Evolutionary conservation across 2,113 vertebrate species (phyloP).

Genomic region (Recurvirostra avosetta): DNA sequence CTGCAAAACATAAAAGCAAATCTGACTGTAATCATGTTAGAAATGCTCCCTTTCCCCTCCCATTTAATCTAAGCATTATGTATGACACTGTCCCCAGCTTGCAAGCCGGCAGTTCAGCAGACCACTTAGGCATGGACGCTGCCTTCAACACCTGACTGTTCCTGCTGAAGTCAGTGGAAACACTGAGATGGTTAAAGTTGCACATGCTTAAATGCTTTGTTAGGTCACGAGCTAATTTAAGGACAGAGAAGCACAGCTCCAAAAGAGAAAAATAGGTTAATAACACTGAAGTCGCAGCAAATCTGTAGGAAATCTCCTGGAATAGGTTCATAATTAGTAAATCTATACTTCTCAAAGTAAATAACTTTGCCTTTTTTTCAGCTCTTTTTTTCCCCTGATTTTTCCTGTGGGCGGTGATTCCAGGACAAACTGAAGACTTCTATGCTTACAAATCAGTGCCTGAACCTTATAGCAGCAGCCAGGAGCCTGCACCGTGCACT

Average conservation of each 20-base stretch:
- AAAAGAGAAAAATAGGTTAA: conserved; percentile 14
- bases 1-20: conserved; percentile 27
- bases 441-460: neutral
- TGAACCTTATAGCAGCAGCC: neutral
- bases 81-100: neutral
- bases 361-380: neutral
- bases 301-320: neutral
- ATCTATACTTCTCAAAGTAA: neutral
- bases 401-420: neutral
- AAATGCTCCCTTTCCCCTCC: conserved; percentile 30
- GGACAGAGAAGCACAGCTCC: neutral
- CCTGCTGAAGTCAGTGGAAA: conserved; percentile 29
- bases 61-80: neutral
- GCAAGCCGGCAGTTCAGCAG: neutral
- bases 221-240: conserved; percentile 18
- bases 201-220: neutral
- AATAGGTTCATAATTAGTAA: neutral
- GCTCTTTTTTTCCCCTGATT: neutral
- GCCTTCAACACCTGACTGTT: neutral
- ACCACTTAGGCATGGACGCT: rapidly evolving
- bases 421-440: neutral
- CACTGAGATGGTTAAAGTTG: neutral
- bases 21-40: conserved; percentile 44
- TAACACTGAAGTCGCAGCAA: neutral
- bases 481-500: neutral